Evolutionary conservation across 1,140 invertebrate genomes (phyloP), one percentile per base, ranked within the genome.

Genomic region (Drepana arcuata): DNA sequence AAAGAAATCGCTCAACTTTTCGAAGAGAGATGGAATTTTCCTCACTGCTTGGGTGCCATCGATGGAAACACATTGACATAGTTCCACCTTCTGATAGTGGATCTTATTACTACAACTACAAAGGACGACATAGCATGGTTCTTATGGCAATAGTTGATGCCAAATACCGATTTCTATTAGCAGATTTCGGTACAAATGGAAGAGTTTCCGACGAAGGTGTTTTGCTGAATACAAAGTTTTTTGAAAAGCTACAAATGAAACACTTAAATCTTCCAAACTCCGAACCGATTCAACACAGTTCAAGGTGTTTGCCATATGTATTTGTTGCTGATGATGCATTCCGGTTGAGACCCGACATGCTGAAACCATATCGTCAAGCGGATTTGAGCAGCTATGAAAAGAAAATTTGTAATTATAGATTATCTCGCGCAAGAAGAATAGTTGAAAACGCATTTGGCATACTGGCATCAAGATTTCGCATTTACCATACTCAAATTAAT

Each of bases 301-400:
- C 10, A 16, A 14, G 43, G 41, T 31, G 41, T 25, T 32, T 54
- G 7, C 42, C 49, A 42, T 62, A 63, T 41, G 52, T 74, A 41
- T 59, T 83, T 53, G 45, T 83, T 7, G 73, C 46, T 11, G 80
- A 82, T 63, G 72, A 77, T 11, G 68, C 68, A 7, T 84, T 83
- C 44, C 41, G 56, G 7, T 43, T 84, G 16, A 31, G 39, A 9
- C 10, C 30, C 2, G 44, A 75, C 36, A 36, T 83, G 25, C 49
- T 81, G 48, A 77, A 70, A 33, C 68, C 69, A 16, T 83, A 21
- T 42, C 34, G 29, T 12, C 33, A 37, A 26, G 26, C 28, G 14
- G 38, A 41, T 14, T 37, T 48, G 16, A 14, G 12, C 16, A 25
- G 2, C 6, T 9, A 12, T 15, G 32, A 34, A 18, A 47, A 30